Evolutionary conservation across 2,888 invertebrate genomes (phyloP), one percentile per base, ranked within the genome.

Genomic region (Thymelicus acteon): DNA sequence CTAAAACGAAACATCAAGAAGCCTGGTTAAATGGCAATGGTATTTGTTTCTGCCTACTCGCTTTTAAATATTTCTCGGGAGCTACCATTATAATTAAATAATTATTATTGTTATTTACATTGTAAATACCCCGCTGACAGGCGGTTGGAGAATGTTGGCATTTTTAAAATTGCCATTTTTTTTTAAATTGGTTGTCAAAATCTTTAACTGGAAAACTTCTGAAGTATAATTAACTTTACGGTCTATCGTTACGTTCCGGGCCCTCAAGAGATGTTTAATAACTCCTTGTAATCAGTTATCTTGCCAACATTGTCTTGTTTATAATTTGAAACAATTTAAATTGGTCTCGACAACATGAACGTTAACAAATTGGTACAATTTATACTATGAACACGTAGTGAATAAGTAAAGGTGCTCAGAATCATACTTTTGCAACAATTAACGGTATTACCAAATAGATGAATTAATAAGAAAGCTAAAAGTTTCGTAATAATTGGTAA

Each of bases 361-460:
- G 4, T 31, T 58, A 39, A 58, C 6, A n/a, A 58, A 31, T 58
- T 58, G 37, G 61, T 57, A 65, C 54, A 65, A 57, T 65, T 52
- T 19, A 37, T 44, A 65, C 40, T 31, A 24, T 24, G 57, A 67
- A 61, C 31, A 67, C 44, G 39, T 61, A 67, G 67, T 60, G 52
- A 54, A 67, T 67, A 67, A 67, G 60, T 44, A 60, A 67, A 61
- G 67, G 67, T 67, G 67, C 67, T 67, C 61, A 49, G 61, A 61
- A 54, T 39, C 60, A n/a, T 49, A 58, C n/a, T n/a, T 39, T 58
- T 58, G 58, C 58, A 58, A 58, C 58, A 58, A 39, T 37, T 58
- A 58, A 58, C n/a, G 49, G n/a, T 49, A 39, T 58, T 58, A 58
- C n/a, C 31, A 58, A 58, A 58, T 58, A 58, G 31, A 15, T 58